Evolutionary conservation across 2,888 invertebrate genomes (phyloP), one percentile per base, ranked within the genome.

Genomic region (Tuta absoluta): DNA sequence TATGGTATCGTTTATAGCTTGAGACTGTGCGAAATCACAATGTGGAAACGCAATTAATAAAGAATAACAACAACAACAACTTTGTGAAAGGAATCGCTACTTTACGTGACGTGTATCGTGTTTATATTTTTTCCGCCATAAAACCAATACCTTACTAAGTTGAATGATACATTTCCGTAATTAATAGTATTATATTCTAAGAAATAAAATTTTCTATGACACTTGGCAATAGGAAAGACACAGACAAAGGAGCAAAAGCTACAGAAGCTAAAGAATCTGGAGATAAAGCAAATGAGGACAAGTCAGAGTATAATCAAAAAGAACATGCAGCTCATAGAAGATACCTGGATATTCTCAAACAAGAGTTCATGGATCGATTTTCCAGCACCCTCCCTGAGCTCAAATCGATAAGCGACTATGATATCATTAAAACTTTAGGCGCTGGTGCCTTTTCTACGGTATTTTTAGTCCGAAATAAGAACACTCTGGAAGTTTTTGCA

Each of bases 371-470:
- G 69, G 70, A 56, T 73, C 24, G 12, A 76, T 78, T 63, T 59
- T 66, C 10, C 72, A 74, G 59, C 69, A 73, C 12, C 65, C 81
- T 70, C 68, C 74, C 41, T 19, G 0, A 65, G 1, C 5, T 11
- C 8, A 33, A 33, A 33, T 56, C 17, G n/a, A 5, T 69, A 2
- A 86, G 93, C 14, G 96, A 97, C 74, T 98, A 95, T 78, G 95
- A 96, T 67, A 84, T 94, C 62, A 87, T 96, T 38, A 93, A 94
- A 75, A 95, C 95, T 0, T 82, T 98, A 63, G 98, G 98, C 0
- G 92, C 94, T 0, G 98, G 98, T 0, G 95, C 97, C 0, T 98
- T 97, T 82, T 98, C 98, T 4, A 93, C 95, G 57, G 98, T 98
- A 8, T 94, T 96, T 76, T 84, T 96, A 14, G 93, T 93, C 33